Conservation (phyloP, 1,140 invertebrate species). For the Diorhabda carinulata region DNA sequence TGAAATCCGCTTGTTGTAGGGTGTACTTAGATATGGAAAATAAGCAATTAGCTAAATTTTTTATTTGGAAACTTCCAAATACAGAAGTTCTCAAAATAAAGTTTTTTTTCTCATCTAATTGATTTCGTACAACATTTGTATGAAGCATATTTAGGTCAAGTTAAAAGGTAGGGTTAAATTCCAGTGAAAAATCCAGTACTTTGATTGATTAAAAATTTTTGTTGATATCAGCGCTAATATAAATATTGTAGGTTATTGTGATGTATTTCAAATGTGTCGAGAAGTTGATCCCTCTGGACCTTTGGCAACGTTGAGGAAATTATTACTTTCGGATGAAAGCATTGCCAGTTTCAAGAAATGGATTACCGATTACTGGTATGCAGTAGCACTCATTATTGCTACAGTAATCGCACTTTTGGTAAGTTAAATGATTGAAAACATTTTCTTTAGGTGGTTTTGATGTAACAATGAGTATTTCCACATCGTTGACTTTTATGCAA, state of each 20-base stretch:
- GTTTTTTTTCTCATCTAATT: too few species aligned
- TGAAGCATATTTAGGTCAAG: too few species aligned
- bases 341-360: constrained; percentile 81
- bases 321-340: constrained; percentile 84
- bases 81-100: too few species aligned
- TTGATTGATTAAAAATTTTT: background rate
- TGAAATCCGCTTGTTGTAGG: too few species aligned
- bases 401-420: constrained; percentile 73
- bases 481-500: too few species aligned
- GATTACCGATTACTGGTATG: constrained; percentile 82
- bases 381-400: constrained; percentile 70
- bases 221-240: background rate
- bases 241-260: constrained; percentile 82
- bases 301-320: constrained; percentile 81
- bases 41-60: too few species aligned
- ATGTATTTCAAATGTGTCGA: constrained; percentile 96
- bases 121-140: too few species aligned
- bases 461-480: too few species aligned
- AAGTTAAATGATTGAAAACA: constrained; percentile 48
- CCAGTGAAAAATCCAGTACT: background rate
- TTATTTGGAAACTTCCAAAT: too few species aligned
- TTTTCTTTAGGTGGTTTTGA: background rate
- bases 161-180: too few species aligned
- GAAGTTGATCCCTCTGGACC: constrained; percentile 93
- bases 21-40: too few species aligned